Conservation (phyloP, 30 jellyfish, hydroid and myxozoan species). For the Phacellophora camtschatica region DNA sequence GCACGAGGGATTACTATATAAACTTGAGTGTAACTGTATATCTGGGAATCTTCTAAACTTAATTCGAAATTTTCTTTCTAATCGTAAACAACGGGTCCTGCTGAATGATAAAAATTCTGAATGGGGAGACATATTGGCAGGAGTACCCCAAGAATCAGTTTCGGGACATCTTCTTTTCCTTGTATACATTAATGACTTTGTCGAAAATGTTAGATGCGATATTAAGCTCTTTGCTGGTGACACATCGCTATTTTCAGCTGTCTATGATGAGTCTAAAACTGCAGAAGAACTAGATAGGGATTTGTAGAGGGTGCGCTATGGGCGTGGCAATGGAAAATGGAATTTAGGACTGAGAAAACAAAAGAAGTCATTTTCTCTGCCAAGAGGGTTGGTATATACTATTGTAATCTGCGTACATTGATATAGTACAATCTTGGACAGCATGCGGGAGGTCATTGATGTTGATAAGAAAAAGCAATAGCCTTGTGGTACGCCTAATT, state of each 20-base stretch:
- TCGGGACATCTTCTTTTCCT: slow-evolving; percentile 17
- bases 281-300: not conserved
- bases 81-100: slow-evolving; percentile 17
- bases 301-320: slow-evolving; percentile 27
- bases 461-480: no score
- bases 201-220: not conserved
- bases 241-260: not conserved
- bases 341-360: slow-evolving; percentile 16
- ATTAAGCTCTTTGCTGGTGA: slow-evolving; percentile 12
- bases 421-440: no score
- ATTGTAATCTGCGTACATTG: no score
- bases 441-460: no score
- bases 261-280: not conserved
- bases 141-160: slow-evolving; percentile 26
- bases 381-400: slow-evolving; percentile 4
- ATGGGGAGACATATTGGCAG: slow-evolving; percentile 25
- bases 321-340: slow-evolving; percentile 49
- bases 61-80: not conserved
- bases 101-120: slow-evolving; percentile 15
- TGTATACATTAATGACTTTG: slow-evolving; percentile 19
- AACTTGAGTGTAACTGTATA: slow-evolving; percentile 18
- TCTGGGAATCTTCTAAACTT: slow-evolving; percentile 4
- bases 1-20: slow-evolving; percentile 15
- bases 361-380: slow-evolving; percentile 17
- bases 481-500: no score